Conservation (phyloP, 2,797 vertebrate species). For the Acanthurus lineatus region DNA sequence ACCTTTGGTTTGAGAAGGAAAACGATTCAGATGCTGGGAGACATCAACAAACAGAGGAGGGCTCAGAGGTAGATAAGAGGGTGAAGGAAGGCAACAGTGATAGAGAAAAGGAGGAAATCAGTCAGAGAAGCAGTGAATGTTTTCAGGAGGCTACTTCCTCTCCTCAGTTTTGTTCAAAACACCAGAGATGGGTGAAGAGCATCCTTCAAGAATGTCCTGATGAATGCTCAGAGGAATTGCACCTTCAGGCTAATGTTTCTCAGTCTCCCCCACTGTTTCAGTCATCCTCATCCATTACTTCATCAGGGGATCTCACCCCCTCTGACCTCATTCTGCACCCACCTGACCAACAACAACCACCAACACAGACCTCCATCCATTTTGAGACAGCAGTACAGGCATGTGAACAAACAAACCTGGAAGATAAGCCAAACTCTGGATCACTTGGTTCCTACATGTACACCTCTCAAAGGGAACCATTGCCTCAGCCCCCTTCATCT, state of each 20-base stretch:
- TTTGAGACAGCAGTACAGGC: not conserved
- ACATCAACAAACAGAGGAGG: not conserved
- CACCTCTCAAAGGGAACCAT: not conserved
- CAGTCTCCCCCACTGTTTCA: conserved; percentile 45
- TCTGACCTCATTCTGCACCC: conserved; percentile 53
- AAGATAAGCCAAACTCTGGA: not conserved
- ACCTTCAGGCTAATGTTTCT: conserved; percentile 9
- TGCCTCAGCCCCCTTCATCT: conserved; percentile 4
- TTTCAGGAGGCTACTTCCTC: not conserved
- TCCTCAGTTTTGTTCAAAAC: conserved; percentile 82
- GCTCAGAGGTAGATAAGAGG: not conserved
- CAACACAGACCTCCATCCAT: conserved; percentile 11
- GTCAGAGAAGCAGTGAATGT: not conserved
- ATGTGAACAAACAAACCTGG: not conserved
- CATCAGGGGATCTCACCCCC: conserved; percentile 74
- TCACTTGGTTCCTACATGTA: not conserved
- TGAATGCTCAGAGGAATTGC: conserved; percentile 55
- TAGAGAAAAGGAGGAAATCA: not conserved
- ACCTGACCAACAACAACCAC: conserved; percentile 6
- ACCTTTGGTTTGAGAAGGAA: conserved; percentile 10
- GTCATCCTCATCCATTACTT: conserved; percentile 58
- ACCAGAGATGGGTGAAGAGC: conserved; percentile 81
- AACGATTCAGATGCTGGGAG: not conserved
- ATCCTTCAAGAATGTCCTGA: conserved; percentile 82
- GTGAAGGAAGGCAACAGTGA: not conserved